phyloP scores from a whole-genome alignment of 1,140 invertebrate species.

The Paralvinella palmiformis region DNA sequence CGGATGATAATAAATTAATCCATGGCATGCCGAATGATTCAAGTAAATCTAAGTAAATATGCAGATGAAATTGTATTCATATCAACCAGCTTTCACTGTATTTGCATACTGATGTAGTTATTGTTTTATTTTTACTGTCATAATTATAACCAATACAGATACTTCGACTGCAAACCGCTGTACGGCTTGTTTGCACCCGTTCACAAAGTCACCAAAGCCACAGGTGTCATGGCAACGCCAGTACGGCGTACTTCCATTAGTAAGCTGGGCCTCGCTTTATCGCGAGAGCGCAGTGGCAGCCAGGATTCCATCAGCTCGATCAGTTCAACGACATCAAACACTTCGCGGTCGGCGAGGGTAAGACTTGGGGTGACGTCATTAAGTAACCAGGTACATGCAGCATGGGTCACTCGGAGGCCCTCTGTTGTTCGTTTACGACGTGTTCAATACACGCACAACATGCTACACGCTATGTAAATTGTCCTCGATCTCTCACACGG shows the following conservation, averaged over 20 bases:
- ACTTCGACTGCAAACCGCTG: conserved; percentile 85
- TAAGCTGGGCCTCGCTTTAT: neutral
- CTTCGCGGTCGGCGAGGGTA: conserved; percentile 63
- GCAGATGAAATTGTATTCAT: too few relatives aligned
- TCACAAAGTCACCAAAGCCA: conserved; percentile 48
- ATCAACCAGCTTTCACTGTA: too few relatives aligned
- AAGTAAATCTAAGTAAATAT: too few relatives aligned
- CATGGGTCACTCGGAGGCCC: conserved; percentile 22
- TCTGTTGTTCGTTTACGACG: too few relatives aligned
- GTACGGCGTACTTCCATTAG: neutral
- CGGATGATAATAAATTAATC: too few relatives aligned
- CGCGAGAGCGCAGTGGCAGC: conserved; percentile 52
- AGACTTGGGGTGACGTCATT: conserved; percentile 68
- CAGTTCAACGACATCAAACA: conserved; percentile 66
- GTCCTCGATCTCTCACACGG: too few relatives aligned
- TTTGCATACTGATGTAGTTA: too few relatives aligned
- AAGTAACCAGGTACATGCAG: conserved; percentile 49
- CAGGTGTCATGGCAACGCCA: neutral
- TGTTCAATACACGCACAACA: too few relatives aligned
- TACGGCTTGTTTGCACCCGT: conserved; percentile 88
- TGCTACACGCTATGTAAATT: too few relatives aligned
- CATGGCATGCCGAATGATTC: too few relatives aligned
- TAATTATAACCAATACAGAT: too few relatives aligned
- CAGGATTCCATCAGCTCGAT: conserved; percentile 77
- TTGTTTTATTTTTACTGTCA: too few relatives aligned